These are phyloP conservation scores for Fulmarus glacialis DNA, from an alignment of 2,113 vertebrate species.

Conservation along the genomic window DNA sequence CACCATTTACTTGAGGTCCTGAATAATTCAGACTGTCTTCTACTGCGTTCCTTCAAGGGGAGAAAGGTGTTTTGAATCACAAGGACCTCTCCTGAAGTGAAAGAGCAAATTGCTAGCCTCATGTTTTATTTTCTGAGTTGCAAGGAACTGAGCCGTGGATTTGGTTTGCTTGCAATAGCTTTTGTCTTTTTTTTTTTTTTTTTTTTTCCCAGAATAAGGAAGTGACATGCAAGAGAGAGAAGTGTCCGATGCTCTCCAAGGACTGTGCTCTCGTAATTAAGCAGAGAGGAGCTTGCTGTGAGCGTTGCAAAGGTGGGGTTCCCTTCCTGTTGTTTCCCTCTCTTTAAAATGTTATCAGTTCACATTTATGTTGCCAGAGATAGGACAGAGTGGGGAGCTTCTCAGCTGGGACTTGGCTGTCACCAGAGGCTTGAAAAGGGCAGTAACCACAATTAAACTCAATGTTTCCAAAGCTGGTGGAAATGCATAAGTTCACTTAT, in stretches of 20 bases:
- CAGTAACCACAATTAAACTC: background rate
- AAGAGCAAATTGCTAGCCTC: background rate
- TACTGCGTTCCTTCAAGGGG: background rate
- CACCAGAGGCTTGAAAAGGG: background rate
- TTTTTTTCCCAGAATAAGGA: slow-evolving; percentile 85
- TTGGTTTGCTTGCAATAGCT: background rate
- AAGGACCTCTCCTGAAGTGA: background rate
- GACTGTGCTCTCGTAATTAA: slow-evolving; percentile 95
- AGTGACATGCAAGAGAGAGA: slow-evolving; percentile 95
- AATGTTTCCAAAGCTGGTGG: background rate
- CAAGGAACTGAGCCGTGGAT: background rate
- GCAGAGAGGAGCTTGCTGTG: slow-evolving; percentile 94
- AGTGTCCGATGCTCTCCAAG: slow-evolving; percentile 87
- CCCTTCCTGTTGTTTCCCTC: background rate
- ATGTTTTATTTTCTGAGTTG: background rate
- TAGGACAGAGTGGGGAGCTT: background rate
- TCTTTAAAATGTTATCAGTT: background rate
- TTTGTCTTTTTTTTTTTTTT: background rate
- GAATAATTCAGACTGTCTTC: background rate
- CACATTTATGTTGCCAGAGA: background rate
- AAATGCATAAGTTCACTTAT: background rate
- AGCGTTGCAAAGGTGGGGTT: slow-evolving; percentile 91
- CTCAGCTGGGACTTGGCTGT: background rate
- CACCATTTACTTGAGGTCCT: background rate
- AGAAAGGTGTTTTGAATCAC: background rate